These are phyloP conservation scores for Oreochromis spilurus DNA, from an alignment of 2,113 vertebrate genomes.

Conservation along the genomic window DNA sequence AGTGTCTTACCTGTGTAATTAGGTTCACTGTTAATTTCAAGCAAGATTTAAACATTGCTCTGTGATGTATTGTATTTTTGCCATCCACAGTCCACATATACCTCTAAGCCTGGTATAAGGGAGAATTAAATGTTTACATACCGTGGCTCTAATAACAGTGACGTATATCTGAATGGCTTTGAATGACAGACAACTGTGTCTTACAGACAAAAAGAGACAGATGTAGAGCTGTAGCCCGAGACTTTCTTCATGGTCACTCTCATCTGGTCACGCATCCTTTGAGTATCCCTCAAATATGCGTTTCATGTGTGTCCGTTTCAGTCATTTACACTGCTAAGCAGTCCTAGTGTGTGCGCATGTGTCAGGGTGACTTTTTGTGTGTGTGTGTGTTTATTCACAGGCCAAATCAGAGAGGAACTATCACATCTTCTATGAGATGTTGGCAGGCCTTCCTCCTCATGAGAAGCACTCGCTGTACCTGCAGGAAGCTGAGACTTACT, in stretches of 20 bases:
- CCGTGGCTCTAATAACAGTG: background rate
- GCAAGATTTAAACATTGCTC: background rate
- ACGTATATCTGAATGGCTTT: background rate
- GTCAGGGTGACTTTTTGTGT: background rate
- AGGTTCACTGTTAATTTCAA: background rate
- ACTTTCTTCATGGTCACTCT: background rate
- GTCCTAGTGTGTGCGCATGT: background rate
- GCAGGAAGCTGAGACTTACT: constrained; percentile 96
- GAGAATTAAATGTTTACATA: background rate
- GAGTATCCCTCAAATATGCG: background rate
- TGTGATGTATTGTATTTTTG: background rate
- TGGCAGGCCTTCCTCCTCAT: constrained; percentile 86
- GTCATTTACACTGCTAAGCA: background rate
- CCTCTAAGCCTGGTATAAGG: background rate
- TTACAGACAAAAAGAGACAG: background rate
- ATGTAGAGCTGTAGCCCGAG: background rate
- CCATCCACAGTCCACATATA: background rate
- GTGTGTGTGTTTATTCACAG: constrained; percentile 66
- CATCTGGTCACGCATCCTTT: background rate
- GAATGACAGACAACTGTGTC: background rate
- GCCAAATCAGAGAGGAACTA: constrained; percentile 96
- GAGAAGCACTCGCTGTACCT: constrained; percentile 82
- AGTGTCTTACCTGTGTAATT: background rate
- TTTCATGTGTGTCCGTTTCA: background rate
- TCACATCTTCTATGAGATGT: constrained; percentile 97